A percentile compares a stretch with the other conserved stretches of the same genome.
Conservation (phyloP, 2,888 invertebrate genomes). For the Acanthacorydalis orientalis region DNA sequence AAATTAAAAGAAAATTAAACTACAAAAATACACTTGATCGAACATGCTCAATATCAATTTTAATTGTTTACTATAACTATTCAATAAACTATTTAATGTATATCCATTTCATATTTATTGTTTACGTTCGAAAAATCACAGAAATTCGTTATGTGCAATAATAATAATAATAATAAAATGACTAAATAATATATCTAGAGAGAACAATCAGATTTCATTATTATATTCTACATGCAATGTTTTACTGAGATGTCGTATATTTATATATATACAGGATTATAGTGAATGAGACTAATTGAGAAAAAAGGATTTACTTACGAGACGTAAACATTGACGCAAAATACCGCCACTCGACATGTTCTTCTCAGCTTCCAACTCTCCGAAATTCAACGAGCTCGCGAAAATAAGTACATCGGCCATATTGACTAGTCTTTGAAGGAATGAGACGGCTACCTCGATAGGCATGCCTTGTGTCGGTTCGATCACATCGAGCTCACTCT, state of each 20-base stretch:
- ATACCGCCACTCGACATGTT: constrained; percentile 99
- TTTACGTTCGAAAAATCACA: not conserved
- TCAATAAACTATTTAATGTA: too few species aligned
- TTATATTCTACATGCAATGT: too few species aligned
- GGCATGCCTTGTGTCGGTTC: constrained; percentile 99
- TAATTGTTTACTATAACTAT: too few species aligned
- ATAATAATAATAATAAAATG: not conserved
- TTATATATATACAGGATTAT: too few species aligned
- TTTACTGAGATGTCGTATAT: too few species aligned
- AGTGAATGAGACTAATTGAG: too few species aligned
- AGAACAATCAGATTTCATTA: too few species aligned
- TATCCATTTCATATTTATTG: not conserved
- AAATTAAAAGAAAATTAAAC: too few species aligned
- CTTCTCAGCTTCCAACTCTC: constrained; percentile 96
- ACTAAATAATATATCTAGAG: too few species aligned
- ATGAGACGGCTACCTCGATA: constrained; percentile 93
- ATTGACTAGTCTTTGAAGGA: constrained; percentile 93
- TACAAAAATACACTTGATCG: too few species aligned
- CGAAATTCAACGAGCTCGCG: constrained; percentile 93
- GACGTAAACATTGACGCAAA: constrained; percentile 82
- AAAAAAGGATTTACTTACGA: constrained; percentile 40
- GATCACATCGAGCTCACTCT: constrained; percentile 96
- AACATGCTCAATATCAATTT: too few species aligned
- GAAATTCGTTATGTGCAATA: not conserved
- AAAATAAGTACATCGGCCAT: constrained; percentile 98